phyloP scores from a whole-genome alignment of 2,113 vertebrate genomes.

The Pycnonotus jocosus region DNA sequence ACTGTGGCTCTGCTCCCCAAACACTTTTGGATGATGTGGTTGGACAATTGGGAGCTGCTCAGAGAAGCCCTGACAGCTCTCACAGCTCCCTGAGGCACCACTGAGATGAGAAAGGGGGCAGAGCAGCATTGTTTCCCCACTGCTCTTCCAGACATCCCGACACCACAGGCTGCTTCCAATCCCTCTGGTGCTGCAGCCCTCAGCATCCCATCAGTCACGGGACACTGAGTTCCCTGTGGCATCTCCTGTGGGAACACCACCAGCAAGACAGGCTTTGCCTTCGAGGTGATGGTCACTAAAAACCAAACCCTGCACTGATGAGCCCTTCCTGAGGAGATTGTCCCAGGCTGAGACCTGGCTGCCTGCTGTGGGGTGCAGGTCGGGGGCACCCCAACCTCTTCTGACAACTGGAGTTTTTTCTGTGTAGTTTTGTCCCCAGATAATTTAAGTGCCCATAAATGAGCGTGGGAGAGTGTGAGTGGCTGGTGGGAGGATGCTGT shows the following conservation, averaged over 20 bases:
- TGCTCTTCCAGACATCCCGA: neutral
- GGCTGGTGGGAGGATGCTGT: neutral
- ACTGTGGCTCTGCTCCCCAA: neutral
- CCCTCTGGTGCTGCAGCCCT: neutral
- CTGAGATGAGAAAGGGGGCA: neutral
- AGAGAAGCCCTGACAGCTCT: neutral
- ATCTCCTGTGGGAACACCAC: neutral
- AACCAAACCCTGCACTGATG: neutral
- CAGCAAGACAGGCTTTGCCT: neutral
- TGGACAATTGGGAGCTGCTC: neutral
- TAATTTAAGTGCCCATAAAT: neutral
- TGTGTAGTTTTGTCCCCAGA: neutral
- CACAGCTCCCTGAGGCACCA: neutral
- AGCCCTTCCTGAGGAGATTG: neutral
- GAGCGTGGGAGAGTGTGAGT: rapidly evolving
- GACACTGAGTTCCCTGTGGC: neutral
- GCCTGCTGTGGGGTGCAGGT: neutral
- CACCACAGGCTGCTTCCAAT: neutral
- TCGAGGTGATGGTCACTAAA: neutral
- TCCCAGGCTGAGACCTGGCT: neutral
- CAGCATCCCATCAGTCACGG: rapidly evolving
- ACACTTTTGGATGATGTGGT: neutral
- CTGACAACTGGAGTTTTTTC: neutral
- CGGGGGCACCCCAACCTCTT: neutral
- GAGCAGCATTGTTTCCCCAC: neutral